Evolutionary conservation across 2,888 invertebrate species (phyloP).

Genomic region (Alcis repandata): DNA sequence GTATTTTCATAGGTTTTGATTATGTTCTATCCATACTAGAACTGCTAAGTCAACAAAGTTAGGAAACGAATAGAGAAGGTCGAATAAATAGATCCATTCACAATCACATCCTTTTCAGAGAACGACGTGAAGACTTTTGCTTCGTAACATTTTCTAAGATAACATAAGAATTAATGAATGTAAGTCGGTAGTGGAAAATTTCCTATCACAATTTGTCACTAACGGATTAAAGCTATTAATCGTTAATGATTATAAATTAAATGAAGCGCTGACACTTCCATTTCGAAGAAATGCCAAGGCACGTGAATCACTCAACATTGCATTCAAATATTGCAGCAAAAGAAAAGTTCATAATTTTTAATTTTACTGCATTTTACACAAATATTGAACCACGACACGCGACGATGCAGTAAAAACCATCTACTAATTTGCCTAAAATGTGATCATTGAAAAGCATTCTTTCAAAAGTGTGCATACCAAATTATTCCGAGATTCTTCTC

Average conservation of each 20-base stretch:
- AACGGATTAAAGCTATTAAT: constrained; percentile 14
- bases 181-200: constrained; percentile 5
- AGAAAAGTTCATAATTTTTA: not conserved
- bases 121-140: too few species aligned
- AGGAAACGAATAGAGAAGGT: too few species aligned
- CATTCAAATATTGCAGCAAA: not conserved
- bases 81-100: too few species aligned
- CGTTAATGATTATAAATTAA: constrained; percentile 9
- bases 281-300: not conserved
- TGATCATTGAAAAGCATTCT: constrained; percentile 1
- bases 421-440: not conserved
- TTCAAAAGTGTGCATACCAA: constrained; percentile 15
- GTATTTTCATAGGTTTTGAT: too few species aligned
- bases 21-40: too few species aligned
- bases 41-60: too few species aligned
- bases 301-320: not conserved
- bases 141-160: not conserved
- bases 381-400: not conserved
- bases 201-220: constrained; percentile 13
- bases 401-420: not conserved
- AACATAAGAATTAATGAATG: not conserved
- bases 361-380: not conserved
- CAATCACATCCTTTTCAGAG: too few species aligned
- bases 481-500: constrained; percentile 32
- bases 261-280: constrained; percentile 1